These are phyloP conservation scores for Rotaria sp. DNA, from an alignment of 2,888 invertebrate species.

Conservation along the genomic window DNA sequence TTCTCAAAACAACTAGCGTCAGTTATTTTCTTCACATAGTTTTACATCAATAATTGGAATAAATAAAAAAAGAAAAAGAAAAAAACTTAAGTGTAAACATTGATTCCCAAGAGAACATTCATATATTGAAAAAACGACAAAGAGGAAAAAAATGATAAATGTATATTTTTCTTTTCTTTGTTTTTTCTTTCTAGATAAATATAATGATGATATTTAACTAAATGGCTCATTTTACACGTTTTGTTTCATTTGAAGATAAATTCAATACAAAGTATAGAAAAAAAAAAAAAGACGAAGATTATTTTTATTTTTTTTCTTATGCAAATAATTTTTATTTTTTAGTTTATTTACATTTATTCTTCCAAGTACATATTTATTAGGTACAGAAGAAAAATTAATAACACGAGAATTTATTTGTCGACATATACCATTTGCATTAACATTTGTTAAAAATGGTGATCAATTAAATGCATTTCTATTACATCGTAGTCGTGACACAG, in stretches of 20 bases:
- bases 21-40: not conserved
- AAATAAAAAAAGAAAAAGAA: not conserved
- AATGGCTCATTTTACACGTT: constrained; percentile 23
- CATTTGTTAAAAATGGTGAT: constrained; percentile 69
- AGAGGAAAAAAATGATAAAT: not conserved
- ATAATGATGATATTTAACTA: not conserved
- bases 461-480: constrained; percentile 71
- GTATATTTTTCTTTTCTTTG: not conserved
- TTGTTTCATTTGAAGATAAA: constrained; percentile 25
- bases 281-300: not conserved
- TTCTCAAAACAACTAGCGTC: not conserved
- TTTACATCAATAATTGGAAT: not conserved
- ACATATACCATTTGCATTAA: constrained; percentile 74
- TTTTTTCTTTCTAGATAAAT: not conserved
- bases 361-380: constrained; percentile 69
- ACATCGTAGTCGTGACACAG: constrained; percentile 66
- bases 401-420: constrained; percentile 75
- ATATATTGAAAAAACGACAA: not conserved
- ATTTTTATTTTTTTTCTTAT: not conserved
- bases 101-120: not conserved
- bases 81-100: not conserved
- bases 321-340: not conserved
- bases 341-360: constrained; percentile 71
- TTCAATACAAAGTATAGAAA: not conserved
- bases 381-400: constrained; percentile 71